Percentiles rank a stretch among this genome's conserved stretches.
phyloP scores from a whole-genome alignment of 2,888 invertebrate species.

The Osmoderma eremita region DNA sequence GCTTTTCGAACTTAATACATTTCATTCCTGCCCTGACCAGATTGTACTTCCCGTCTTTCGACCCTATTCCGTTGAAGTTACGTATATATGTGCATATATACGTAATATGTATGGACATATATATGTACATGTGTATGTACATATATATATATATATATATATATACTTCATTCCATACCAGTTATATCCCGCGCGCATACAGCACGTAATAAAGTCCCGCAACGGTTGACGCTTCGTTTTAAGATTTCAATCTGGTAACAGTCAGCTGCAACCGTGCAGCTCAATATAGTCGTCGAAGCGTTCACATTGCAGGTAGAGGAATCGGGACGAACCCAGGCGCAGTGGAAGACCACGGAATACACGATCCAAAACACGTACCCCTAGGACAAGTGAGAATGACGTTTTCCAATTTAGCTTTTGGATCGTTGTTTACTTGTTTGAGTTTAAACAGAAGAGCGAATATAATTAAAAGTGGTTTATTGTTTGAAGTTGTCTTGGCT shows the following conservation, averaged over 20 bases:
- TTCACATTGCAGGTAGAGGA: background rate
- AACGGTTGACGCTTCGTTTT: slow-evolving; percentile 1
- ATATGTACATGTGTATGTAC: background rate
- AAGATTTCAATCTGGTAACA: slow-evolving; percentile 1
- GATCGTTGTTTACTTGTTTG: too few species aligned
- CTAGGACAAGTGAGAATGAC: background rate
- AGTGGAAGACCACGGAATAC: background rate
- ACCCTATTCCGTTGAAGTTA: too few species aligned
- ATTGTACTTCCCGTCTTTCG: too few species aligned
- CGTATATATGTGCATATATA: too few species aligned
- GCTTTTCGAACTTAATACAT: too few species aligned
- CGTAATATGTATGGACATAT: too few species aligned
- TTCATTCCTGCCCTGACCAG: too few species aligned
- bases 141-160: too few species aligned
- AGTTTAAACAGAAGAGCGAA: background rate
- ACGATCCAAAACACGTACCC: background rate
- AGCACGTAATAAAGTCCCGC: slow-evolving; percentile 11
- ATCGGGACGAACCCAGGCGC: background rate
- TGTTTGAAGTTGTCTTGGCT: too few species aligned
- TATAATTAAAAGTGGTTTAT: background rate
- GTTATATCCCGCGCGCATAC: background rate
- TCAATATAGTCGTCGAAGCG: background rate
- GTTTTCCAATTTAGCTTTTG: background rate
- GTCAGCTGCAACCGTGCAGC: background rate
- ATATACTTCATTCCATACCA: too few species aligned